Base-by-base conservation (phyloP, 2,113 vertebrate genomes). In the Corythoichthys intestinalis region DNA sequence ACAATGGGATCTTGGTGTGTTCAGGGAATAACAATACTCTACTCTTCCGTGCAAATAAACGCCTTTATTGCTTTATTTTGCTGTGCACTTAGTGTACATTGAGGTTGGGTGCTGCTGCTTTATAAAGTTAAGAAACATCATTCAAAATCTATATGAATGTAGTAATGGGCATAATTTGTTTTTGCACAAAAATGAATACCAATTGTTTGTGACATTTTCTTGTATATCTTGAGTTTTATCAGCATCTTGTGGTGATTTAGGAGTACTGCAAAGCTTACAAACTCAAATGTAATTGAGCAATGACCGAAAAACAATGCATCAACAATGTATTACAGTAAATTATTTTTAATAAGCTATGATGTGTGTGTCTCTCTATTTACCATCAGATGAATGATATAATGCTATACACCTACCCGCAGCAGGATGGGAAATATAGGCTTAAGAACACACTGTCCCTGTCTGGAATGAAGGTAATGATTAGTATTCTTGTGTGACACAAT, bases 321-420 rank as follows among this genome's bases (percentile, higher is more conserved):
- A 8, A 34, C 28, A 3, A 56, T 50, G 10, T 20, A 11, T 34
- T 10, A 28, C 28, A 8, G 1, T 28, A 28, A 20, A 0, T 12
- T 4, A 28, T 53, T 34, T 28, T 56, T 1, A 56, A 56, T n/a
- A 38, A n/a, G 4, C 14, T 49, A 44, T 44, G 14, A 28, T 47
- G 47, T 64, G 20, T 47, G 52, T 76, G 15, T 62, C 4, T 68
- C 35, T 61, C 52, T 74, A 17, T 67, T 60, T 70, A 80, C 77
- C 60, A 28, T 78, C 70, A 98, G 96, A 96, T 98, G 95, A 98
- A 93, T 2, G 95, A 98, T 38, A 89, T 96, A 57, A 93, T 98
- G 78, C 90, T 98, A 14, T 98, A 98, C 79, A 96, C 96, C 0
- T 95, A 94, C 78, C 96, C 96, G 53, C 94, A 96, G 88, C 96